phyloP scores from a whole-genome alignment of 2,113 vertebrate genomes.

The Tretioscincus oriximinensis region DNA sequence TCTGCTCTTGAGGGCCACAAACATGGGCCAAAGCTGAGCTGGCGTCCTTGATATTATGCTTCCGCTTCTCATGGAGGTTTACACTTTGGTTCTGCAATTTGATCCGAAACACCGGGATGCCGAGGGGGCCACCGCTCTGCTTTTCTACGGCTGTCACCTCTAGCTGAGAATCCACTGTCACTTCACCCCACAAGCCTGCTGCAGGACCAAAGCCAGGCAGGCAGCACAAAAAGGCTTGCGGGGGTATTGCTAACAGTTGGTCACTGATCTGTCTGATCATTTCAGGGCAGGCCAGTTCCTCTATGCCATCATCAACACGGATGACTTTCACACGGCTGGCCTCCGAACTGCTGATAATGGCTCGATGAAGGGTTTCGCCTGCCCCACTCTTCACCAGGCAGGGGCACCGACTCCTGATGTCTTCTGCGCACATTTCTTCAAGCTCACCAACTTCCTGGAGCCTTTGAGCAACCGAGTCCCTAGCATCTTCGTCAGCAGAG shows the following conservation, averaged over 20 bases:
- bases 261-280: slow-evolving; percentile 73
- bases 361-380: slow-evolving; percentile 83
- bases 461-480: slow-evolving; percentile 71
- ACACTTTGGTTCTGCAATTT: slow-evolving; percentile 73
- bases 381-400: slow-evolving; percentile 81
- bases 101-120: slow-evolving; percentile 69
- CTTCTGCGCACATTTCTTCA: neutral
- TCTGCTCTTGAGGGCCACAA: slow-evolving; percentile 4
- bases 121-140: slow-evolving; percentile 33
- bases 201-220: slow-evolving; percentile 79
- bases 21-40: neutral
- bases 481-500: slow-evolving; percentile 63
- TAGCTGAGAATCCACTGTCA: slow-evolving; percentile 73
- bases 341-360: slow-evolving; percentile 69
- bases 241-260: slow-evolving; percentile 69
- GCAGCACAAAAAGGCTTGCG: slow-evolving; percentile 86
- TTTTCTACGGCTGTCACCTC: slow-evolving; percentile 76
- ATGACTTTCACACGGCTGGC: slow-evolving; percentile 65
- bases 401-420: slow-evolving; percentile 69
- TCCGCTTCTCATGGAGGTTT: slow-evolving; percentile 79
- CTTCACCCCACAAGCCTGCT: slow-evolving; percentile 73
- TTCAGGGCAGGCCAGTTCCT: slow-evolving; percentile 65
- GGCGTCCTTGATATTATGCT: neutral
- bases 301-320: slow-evolving; percentile 88
- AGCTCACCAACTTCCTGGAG: slow-evolving; percentile 68